These are phyloP conservation scores for Rhadinocentrus ornatus DNA, from an alignment of 2,797 vertebrate species.

Conservation along the genomic window DNA sequence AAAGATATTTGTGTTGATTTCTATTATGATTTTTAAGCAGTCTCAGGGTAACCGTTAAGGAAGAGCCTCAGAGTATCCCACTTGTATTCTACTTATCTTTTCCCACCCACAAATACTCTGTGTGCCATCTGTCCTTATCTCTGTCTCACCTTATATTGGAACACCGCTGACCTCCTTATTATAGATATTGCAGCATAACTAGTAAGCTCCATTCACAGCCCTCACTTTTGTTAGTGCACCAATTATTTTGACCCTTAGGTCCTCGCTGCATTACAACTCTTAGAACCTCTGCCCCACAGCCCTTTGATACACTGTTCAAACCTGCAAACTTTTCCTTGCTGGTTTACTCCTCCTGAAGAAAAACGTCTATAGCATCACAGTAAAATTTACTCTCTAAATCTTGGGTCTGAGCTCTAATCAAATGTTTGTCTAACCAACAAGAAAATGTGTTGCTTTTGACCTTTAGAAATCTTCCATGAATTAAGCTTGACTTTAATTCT, in stretches of 20 bases:
- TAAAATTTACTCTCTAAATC: neutral
- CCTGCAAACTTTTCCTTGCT: conserved; percentile 11
- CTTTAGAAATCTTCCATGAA: neutral
- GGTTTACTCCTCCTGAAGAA: neutral
- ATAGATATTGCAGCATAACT: conserved; percentile 21
- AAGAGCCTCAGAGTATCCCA: conserved; percentile 8
- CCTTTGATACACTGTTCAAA: conserved; percentile 4
- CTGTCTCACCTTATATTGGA: conserved; percentile 10
- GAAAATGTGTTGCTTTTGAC: neutral
- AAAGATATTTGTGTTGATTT: conserved; percentile 13
- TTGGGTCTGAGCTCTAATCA: conserved; percentile 6
- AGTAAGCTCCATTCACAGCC: neutral
- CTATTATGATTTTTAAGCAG: neutral
- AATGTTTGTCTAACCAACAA: conserved; percentile 2
- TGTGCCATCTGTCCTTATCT: neutral
- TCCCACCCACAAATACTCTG: neutral
- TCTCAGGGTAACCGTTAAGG: conserved; percentile 5
- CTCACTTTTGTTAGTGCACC: conserved; percentile 25
- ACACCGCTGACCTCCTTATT: conserved; percentile 1
- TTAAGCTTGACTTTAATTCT: conserved; percentile 32
- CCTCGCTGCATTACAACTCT: conserved; percentile 13
- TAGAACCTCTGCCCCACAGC: conserved; percentile 2
- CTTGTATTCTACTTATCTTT: conserved; percentile 5
- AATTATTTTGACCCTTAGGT: conserved; percentile 45
- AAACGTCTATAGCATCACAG: neutral